Conservation (phyloP, 2,888 invertebrate species). For the Ectemnius continuus region DNA sequence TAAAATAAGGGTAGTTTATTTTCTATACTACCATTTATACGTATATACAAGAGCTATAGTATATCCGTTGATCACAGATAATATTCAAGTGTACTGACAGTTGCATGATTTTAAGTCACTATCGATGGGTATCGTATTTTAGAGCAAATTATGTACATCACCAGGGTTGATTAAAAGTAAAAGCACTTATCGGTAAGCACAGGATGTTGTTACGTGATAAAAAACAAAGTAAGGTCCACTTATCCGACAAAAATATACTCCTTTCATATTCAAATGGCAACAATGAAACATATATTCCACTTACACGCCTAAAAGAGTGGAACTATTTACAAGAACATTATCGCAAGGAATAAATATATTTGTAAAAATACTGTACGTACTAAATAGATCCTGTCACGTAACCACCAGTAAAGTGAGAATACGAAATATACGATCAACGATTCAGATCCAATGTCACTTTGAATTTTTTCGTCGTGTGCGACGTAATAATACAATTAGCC, state of each 20-base stretch:
- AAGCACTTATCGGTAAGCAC: background rate
- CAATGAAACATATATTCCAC: slow-evolving; percentile 1
- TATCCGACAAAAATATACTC: slow-evolving; percentile 17
- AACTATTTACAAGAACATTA: slow-evolving; percentile 26
- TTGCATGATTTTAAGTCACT: slow-evolving; percentile 15
- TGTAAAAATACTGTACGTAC: slow-evolving; percentile 35
- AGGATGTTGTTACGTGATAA: background rate
- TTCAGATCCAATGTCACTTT: slow-evolving; percentile 2
- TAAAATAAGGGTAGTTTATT: slow-evolving; percentile 9
- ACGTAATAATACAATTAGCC: background rate
- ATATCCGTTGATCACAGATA: slow-evolving; percentile 53
- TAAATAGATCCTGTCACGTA: slow-evolving; percentile 25
- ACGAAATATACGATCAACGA: slow-evolving; percentile 22
- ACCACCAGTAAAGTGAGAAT: slow-evolving; percentile 33
- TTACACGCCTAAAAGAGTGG: slow-evolving; percentile 13
- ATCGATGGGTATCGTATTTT: slow-evolving; percentile 12
- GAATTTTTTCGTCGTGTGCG: background rate
- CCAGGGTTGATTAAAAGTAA: slow-evolving; percentile 9
- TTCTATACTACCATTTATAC: slow-evolving; percentile 7
- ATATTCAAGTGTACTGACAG: slow-evolving; percentile 28
- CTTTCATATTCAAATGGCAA: slow-evolving; percentile 3
- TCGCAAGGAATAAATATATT: slow-evolving; percentile 31
- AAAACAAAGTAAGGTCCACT: slow-evolving; percentile 17
- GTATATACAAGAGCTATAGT: slow-evolving; percentile 32
- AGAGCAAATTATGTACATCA: slow-evolving; percentile 13